Evolutionary conservation across 2,113 vertebrate species (phyloP).

Genomic region (Xyrauchen texanus): DNA sequence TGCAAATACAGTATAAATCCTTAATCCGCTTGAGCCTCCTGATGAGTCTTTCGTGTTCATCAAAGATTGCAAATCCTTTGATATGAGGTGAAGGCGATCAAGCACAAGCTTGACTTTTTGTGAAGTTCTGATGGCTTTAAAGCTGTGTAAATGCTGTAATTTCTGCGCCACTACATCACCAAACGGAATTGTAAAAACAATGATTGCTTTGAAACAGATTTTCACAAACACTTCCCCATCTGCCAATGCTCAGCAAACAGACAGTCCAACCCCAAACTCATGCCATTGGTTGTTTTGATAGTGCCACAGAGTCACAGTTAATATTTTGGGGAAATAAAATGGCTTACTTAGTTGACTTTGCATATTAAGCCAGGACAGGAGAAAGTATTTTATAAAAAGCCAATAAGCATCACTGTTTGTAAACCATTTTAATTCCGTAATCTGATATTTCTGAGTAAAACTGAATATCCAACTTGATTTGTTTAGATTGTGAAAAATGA

Average conservation of each 20-base stretch:
- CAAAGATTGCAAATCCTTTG: slow-evolving; percentile 6
- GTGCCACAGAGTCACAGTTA: no score
- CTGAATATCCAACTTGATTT: not conserved
- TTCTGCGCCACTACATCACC: not conserved
- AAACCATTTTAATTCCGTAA: not conserved
- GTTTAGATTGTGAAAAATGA: not conserved
- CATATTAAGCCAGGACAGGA: no score
- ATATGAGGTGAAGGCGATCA: slow-evolving; percentile 16
- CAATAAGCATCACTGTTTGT: no score
- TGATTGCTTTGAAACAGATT: no score
- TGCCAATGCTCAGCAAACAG: no score
- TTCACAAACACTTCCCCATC: no score
- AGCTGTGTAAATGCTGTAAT: slow-evolving; percentile 11
- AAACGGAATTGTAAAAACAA: no score
- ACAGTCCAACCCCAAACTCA: no score
- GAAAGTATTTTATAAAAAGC: no score
- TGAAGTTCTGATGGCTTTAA: not conserved
- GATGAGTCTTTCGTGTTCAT: slow-evolving; percentile 11
- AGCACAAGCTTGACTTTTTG: slow-evolving; percentile 16
- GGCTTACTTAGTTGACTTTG: no score
- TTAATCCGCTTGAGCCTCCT: slow-evolving; percentile 12
- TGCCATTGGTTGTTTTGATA: no score
- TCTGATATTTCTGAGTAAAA: not conserved
- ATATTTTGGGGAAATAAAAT: no score
- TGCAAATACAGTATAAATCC: slow-evolving; percentile 33